Conservation (phyloP, 2,113 vertebrate genomes). For the Rana temporaria region DNA sequence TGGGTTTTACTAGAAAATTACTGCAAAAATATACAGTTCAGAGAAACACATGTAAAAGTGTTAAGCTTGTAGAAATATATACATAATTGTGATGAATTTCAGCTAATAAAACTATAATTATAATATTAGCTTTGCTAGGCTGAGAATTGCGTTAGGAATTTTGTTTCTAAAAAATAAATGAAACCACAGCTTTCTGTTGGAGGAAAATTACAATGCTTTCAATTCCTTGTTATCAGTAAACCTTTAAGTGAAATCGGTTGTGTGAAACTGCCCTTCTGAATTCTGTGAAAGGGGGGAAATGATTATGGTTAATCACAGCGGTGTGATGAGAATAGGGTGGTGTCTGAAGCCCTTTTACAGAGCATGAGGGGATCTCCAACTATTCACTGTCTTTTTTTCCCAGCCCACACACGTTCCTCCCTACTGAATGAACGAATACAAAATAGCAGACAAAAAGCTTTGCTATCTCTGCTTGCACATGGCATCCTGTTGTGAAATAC, state of each 20-base stretch:
- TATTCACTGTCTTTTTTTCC: constrained; percentile 5
- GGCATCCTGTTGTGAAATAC: constrained; percentile 6
- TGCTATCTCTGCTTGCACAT: background rate
- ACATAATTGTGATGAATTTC: no score
- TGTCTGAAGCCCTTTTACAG: background rate
- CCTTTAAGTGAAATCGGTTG: background rate
- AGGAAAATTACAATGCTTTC: background rate
- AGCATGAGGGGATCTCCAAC: constrained; percentile 22
- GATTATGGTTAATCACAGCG: constrained; percentile 3
- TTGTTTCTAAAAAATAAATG: background rate
- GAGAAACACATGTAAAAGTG: no score
- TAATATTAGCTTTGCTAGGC: no score
- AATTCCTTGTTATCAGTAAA: background rate
- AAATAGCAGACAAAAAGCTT: no score
- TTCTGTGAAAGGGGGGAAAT: background rate
- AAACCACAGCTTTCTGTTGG: background rate
- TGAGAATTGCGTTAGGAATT: no score
- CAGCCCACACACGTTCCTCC: constrained; percentile 29
- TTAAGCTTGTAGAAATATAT: no score
- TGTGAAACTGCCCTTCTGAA: background rate
- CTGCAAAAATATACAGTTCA: no score
- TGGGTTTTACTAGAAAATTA: no score
- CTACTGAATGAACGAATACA: background rate
- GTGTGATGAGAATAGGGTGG: constrained; percentile 17
- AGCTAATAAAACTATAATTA: no score